phyloP scores from a whole-genome alignment of 30 jellyfish, hydroid and myxozoan genomes.

The Clytia hemisphaerica region DNA sequence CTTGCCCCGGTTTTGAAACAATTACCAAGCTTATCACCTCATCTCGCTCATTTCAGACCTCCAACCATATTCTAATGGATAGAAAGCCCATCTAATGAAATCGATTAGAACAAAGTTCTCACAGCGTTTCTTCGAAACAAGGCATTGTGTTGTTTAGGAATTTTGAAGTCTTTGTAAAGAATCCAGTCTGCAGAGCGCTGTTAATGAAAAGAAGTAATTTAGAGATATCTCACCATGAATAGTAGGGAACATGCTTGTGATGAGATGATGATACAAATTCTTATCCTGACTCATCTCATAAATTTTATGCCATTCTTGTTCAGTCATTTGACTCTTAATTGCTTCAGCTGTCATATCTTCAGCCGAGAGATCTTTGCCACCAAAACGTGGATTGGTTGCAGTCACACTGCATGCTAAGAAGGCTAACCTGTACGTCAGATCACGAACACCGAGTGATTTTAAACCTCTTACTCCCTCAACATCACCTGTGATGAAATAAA shows the following conservation, averaged over 20 bases:
- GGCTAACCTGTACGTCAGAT: conserved; percentile 86
- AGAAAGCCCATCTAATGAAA: too few relatives aligned
- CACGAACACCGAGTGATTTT: conserved; percentile 97
- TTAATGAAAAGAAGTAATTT: not conserved
- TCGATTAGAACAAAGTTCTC: too few relatives aligned
- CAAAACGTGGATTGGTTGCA: conserved; percentile 96
- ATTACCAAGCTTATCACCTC: too few relatives aligned
- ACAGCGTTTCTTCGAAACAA: too few relatives aligned
- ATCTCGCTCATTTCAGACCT: too few relatives aligned
- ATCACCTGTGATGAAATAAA: too few relatives aligned
- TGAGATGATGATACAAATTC: conserved; percentile 75
- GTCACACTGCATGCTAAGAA: conserved; percentile 98
- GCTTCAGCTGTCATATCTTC: conserved; percentile 98
- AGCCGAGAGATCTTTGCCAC: conserved; percentile 88
- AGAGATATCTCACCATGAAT: conserved; percentile 69
- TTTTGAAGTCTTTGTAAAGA: too few relatives aligned
- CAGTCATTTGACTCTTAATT: conserved; percentile 96
- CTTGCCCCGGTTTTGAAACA: too few relatives aligned
- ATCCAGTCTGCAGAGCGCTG: not conserved
- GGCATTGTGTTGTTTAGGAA: too few relatives aligned
- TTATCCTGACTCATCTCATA: conserved; percentile 99
- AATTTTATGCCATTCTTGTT: conserved; percentile 95
- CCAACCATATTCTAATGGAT: too few relatives aligned
- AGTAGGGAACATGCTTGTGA: conserved; percentile 99
- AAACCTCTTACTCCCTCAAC: conserved; percentile 70